Conservation (phyloP, 2,797 vertebrate species). For the Pseudochromis fuscus region DNA sequence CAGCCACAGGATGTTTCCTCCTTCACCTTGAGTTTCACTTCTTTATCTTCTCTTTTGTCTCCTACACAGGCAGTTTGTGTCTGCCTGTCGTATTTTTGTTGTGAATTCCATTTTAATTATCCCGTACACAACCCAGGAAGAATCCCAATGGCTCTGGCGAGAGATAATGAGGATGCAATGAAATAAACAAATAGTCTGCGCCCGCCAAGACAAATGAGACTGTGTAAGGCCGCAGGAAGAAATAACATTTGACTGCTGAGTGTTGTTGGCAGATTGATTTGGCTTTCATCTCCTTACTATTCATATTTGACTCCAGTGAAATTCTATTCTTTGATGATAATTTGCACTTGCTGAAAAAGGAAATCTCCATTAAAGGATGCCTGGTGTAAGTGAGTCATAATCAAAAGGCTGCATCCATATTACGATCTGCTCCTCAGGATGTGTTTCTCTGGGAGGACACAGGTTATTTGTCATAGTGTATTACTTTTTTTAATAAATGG, state of each 20-base stretch:
- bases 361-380: not conserved
- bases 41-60: not conserved
- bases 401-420: not conserved
- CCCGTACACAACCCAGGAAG: slow-evolving; percentile 11
- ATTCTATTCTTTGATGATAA: not conserved
- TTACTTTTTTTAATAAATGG: slow-evolving; percentile 25
- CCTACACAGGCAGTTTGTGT: not conserved
- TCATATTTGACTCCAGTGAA: slow-evolving; percentile 13
- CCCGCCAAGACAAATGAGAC: slow-evolving; percentile 46
- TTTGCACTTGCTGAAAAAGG: not conserved
- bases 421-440: not conserved
- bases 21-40: not conserved
- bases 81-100: slow-evolving; percentile 16
- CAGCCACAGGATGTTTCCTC: not conserved
- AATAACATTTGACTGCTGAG: slow-evolving; percentile 45
- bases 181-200: slow-evolving; percentile 54
- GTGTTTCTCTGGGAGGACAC: not conserved
- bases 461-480: slow-evolving; percentile 6
- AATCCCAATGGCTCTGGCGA: slow-evolving; percentile 22
- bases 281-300: slow-evolving; percentile 29
- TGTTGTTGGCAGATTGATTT: slow-evolving; percentile 54
- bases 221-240: slow-evolving; percentile 17
- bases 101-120: slow-evolving; percentile 29
- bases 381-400: not conserved
- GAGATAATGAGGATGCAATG: slow-evolving; percentile 52